phyloP scores from a whole-genome alignment of 2,888 invertebrate species.

The Stenoptilia bipunctidactyla region DNA sequence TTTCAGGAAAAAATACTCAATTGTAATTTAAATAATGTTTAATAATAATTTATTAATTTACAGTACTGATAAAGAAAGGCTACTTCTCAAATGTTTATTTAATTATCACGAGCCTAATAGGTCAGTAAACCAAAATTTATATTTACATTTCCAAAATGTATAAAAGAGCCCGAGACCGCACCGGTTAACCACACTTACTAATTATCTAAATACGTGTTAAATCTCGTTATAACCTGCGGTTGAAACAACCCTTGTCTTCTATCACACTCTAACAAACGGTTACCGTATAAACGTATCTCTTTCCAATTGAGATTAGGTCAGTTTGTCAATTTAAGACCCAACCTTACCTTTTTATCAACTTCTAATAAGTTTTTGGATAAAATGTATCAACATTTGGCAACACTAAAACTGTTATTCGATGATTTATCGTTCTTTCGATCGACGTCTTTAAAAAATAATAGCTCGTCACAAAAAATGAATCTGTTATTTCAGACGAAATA shows the following conservation, averaged over 20 bases:
- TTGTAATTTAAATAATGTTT: too few relatives aligned
- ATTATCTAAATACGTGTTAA: constrained; percentile 68
- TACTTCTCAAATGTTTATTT: too few relatives aligned
- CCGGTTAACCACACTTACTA: constrained; percentile 64
- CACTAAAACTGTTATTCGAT: too few relatives aligned
- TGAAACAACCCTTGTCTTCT: constrained; percentile 36
- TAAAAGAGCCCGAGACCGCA: constrained; percentile 19
- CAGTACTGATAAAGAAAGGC: too few relatives aligned
- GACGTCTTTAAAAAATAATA: constrained; percentile 4
- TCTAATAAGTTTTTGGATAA: too few relatives aligned
- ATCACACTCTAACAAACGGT: constrained; percentile 34
- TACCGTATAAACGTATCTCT: constrained; percentile 22
- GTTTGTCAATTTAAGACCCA: not conserved
- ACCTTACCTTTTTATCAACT: too few relatives aligned
- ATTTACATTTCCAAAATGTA: constrained; percentile 46
- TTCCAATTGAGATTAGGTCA: constrained; percentile 24
- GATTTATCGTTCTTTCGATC: not conserved
- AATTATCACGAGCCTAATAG: too few relatives aligned
- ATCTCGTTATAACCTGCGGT: constrained; percentile 66
- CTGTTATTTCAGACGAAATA: constrained; percentile 25
- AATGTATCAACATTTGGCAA: too few relatives aligned
- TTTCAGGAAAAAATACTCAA: too few relatives aligned
- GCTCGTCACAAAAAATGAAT: constrained; percentile 11
- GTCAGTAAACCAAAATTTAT: constrained; percentile 53
- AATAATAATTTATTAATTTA: too few relatives aligned